Base-by-base conservation (phyloP, 2,888 invertebrate genomes). In the Congeria kusceri region DNA sequence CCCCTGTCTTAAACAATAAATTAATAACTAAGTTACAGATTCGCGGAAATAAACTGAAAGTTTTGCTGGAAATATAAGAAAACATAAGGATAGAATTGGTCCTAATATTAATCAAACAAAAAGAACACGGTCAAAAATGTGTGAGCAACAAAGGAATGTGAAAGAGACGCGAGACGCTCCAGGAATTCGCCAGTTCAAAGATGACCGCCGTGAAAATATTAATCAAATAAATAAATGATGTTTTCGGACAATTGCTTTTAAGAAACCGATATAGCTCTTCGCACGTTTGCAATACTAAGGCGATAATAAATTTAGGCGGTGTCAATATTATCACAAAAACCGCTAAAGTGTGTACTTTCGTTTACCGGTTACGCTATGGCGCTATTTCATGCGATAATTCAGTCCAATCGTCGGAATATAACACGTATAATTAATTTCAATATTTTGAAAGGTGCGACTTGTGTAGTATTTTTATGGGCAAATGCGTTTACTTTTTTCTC, bases 141-240 rank as follows among this genome's bases (percentile, higher is more conserved):
- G 39, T 39, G 15, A 39, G 39, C 39, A 39, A 11, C 39, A 39
- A 3, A 13, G 53, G 53, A 53, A 53, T 53, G 20, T 20, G 11
- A 25, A 25, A 53, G 25, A 53, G 20, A 25, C 53, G 53, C 25
- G 9, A 4, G 25, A 23, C 5, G 11, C 53, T 20, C 53, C 9
- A 9, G 53, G 25, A 23, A 53, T 53, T 1, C 53, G 5, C 1
- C 25, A 23, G 20, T 53, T 64, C 63, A 64, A 75, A 69, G 29
- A 57, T 29, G 18, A 49, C 75, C 75, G 75, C 75, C 59, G 58
- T 64, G 27, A 75, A 69, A 75, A 75, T 69, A 75, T 59, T 75
- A 65, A 75, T 69, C 64, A 69, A 69, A 75, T 59, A 28, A 32
- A 27, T 56, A 28, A 49, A 46, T 25, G 53, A 59, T 57, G 63